phyloP scores from a whole-genome alignment of 2,113 vertebrate species.

The Polypterus bichir region DNA sequence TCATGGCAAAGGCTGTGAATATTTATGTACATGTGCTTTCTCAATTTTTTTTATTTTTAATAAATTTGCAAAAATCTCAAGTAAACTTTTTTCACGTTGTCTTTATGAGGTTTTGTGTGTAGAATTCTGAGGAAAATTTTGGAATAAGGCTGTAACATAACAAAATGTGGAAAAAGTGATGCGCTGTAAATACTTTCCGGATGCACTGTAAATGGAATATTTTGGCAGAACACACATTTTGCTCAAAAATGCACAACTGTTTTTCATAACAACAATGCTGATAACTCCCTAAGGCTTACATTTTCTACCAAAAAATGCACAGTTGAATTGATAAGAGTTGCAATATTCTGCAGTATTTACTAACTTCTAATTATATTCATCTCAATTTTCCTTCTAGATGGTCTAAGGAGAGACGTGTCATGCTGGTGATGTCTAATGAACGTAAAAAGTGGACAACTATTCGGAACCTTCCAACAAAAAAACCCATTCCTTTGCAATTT shows the following conservation, averaged over 20 bases:
- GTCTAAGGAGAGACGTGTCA: conserved; percentile 82
- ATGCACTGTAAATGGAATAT: too few species aligned
- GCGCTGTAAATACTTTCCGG: too few species aligned
- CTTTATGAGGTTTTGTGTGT: too few species aligned
- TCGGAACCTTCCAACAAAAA: conserved; percentile 84
- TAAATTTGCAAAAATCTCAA: too few species aligned
- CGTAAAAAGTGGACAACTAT: conserved; percentile 89
- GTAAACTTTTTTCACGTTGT: too few species aligned
- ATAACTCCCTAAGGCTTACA: background rate
- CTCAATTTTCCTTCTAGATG: conserved; percentile 53
- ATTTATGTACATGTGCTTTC: too few species aligned
- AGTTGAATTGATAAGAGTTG: background rate
- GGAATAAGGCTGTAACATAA: too few species aligned
- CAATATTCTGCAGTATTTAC: background rate
- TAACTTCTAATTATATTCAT: conserved; percentile 10
- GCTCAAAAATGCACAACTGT: background rate
- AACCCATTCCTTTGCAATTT: conserved; percentile 91
- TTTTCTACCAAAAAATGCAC: background rate
- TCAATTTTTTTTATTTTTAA: too few species aligned
- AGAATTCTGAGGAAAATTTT: too few species aligned
- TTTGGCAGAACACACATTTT: too few species aligned
- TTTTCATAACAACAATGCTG: background rate
- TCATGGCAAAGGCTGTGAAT: too few species aligned
- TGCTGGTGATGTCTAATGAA: conserved; percentile 82
- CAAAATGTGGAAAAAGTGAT: too few species aligned